Evolutionary conservation across 37 sponge, comb jelly and placozoan genomes (phyloP).

Genomic region (Halisarca cf. caerulea): DNA sequence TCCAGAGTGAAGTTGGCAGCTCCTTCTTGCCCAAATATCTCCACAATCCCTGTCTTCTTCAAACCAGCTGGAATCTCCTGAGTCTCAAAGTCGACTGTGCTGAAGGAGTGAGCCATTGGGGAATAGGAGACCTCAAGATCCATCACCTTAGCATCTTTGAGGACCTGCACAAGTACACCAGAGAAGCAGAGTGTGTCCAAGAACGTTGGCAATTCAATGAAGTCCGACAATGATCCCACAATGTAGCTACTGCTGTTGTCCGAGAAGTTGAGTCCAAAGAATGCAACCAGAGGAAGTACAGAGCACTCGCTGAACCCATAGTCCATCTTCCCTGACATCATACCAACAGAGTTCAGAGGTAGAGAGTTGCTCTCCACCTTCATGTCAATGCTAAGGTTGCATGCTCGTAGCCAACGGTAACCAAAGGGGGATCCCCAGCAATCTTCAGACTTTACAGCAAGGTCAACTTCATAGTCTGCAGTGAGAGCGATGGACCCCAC

Average conservation of each 20-base stretch:
- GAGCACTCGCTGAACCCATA: neutral
- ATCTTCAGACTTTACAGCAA: neutral
- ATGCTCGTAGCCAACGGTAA: constrained; percentile 5
- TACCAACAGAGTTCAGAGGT: neutral
- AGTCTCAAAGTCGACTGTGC: neutral
- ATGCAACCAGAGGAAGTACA: neutral
- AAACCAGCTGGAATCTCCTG: neutral
- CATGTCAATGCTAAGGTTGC: neutral
- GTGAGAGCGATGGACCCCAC: too few species aligned
- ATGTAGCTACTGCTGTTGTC: neutral
- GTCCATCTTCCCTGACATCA: neutral
- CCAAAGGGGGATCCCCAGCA: constrained; percentile 2
- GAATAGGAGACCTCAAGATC: constrained; percentile 15
- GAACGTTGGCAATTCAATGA: neutral
- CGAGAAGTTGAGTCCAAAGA: constrained; percentile 19
- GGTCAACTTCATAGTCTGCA: neutral
- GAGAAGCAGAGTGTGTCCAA: neutral
- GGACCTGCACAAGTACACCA: neutral
- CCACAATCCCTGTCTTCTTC: neutral
- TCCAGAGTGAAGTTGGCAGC: neutral
- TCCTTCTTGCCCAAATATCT: neutral
- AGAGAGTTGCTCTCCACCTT: neutral
- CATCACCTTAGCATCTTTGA: neutral
- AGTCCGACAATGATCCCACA: neutral
- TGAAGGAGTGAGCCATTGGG: neutral